Conservation (phyloP, 2,888 invertebrate genomes). For the Diabrotica balteata region DNA sequence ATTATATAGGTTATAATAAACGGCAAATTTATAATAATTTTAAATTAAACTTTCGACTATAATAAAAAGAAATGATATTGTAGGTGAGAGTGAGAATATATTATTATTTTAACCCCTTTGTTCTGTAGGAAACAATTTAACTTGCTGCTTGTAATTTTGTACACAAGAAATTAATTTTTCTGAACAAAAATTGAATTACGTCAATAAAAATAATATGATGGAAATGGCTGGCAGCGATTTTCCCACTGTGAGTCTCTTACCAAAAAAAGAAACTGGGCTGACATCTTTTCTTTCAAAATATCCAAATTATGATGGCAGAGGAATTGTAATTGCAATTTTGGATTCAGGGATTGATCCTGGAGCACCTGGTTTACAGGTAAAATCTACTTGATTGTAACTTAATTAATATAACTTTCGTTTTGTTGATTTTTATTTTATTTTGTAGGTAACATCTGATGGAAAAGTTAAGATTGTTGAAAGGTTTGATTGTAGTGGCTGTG, state of each 20-base stretch:
- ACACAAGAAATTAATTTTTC: neutral
- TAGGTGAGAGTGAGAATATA: neutral
- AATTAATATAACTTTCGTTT: slow-evolving; percentile 3
- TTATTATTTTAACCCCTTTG: neutral
- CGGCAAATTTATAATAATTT: neutral
- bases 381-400: neutral
- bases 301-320: slow-evolving; percentile 90
- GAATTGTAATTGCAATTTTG: slow-evolving; percentile 91
- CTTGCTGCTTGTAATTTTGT: neutral
- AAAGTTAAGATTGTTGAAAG: slow-evolving; percentile 93
- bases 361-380: slow-evolving; percentile 90
- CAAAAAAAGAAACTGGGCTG: slow-evolving; percentile 95
- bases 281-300: slow-evolving; percentile 85
- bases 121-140: neutral
- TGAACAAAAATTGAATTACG: neutral
- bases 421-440: slow-evolving; percentile 28
- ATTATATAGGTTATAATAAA: slow-evolving; percentile 13
- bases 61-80: neutral
- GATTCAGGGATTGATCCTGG: slow-evolving; percentile 99
- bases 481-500: slow-evolving; percentile 95
- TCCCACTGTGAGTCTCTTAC: slow-evolving; percentile 85
- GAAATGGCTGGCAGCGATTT: slow-evolving; percentile 61
- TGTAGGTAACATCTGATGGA: slow-evolving; percentile 85
- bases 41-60: neutral
- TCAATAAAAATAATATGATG: slow-evolving; percentile 22